phyloP scores from a whole-genome alignment of 1,140 invertebrate genomes.

The Potamilus streckersoni region DNA sequence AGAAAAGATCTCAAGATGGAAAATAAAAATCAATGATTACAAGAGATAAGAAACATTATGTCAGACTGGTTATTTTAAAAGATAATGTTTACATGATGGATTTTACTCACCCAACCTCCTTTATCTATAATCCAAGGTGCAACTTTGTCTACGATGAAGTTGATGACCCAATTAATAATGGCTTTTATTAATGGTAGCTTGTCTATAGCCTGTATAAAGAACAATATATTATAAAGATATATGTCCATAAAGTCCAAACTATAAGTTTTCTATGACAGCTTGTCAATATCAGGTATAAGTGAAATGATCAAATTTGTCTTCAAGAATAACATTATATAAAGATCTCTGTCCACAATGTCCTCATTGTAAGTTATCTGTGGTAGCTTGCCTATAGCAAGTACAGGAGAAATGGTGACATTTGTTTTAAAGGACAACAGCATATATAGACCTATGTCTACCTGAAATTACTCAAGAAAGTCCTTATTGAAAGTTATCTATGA shows the following conservation, averaged over 20 bases:
- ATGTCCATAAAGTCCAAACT: neutral
- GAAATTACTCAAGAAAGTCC: too few relatives aligned
- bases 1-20: too few relatives aligned
- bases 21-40: too few relatives aligned
- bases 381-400: too few relatives aligned
- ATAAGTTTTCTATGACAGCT: neutral
- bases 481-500: too few relatives aligned
- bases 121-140: slow-evolving; percentile 65
- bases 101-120: slow-evolving; percentile 66
- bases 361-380: neutral
- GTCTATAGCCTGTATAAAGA: slow-evolving; percentile 59
- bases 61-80: neutral
- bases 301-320: neutral
- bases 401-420: too few relatives aligned
- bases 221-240: slow-evolving; percentile 7
- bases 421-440: too few relatives aligned
- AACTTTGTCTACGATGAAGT: slow-evolving; percentile 63
- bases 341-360: neutral
- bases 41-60: too few relatives aligned
- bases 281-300: neutral
- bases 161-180: slow-evolving; percentile 63
- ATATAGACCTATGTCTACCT: too few relatives aligned
- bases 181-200: slow-evolving; percentile 61
- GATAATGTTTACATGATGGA: neutral
- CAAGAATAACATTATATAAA: neutral